A percentile compares a stretch with the other conserved stretches of the same genome.
These are phyloP conservation scores for Sternarchorhynchus goeldii DNA, from an alignment of 2,797 vertebrate genomes.

Conservation along the genomic window DNA sequence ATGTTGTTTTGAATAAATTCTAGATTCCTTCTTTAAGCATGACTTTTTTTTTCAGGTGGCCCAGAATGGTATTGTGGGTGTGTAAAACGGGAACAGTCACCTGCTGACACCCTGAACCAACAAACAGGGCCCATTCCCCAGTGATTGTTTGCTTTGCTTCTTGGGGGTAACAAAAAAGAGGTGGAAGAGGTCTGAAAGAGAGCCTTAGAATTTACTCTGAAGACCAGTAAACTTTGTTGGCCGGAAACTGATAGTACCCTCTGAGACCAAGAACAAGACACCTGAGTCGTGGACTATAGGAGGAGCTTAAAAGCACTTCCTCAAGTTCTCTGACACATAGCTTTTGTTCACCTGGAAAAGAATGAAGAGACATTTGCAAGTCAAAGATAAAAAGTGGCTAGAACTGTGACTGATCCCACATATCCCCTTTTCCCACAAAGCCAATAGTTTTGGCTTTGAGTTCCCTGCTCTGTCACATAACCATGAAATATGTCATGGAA, in stretches of 20 bases:
- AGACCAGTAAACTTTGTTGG: slow-evolving; percentile 62
- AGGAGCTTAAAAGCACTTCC: slow-evolving; percentile 79
- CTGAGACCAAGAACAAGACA: slow-evolving; percentile 69
- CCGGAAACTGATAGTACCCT: slow-evolving; percentile 78
- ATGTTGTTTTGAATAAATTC: slow-evolving; percentile 10
- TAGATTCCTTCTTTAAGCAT: slow-evolving; percentile 11
- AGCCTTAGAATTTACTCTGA: slow-evolving; percentile 68
- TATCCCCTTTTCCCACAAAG: slow-evolving; percentile 79
- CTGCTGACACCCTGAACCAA: slow-evolving; percentile 52
- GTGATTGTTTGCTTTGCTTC: slow-evolving; percentile 62
- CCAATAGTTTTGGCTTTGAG: slow-evolving; percentile 46
- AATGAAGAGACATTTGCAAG: slow-evolving; percentile 69
- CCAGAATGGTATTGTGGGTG: slow-evolving; percentile 2
- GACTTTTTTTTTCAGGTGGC: slow-evolving; percentile 13
- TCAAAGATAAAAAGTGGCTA: slow-evolving; percentile 62
- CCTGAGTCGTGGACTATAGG: slow-evolving; percentile 72
- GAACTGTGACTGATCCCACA: slow-evolving; percentile 59
- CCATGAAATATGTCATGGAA: slow-evolving; percentile 35
- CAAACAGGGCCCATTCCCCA: slow-evolving; percentile 39
- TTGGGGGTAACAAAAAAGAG: slow-evolving; percentile 63
- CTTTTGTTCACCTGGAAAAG: slow-evolving; percentile 70
- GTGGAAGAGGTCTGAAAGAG: slow-evolving; percentile 51
- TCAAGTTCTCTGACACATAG: slow-evolving; percentile 67
- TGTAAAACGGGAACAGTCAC: slow-evolving; percentile 25
- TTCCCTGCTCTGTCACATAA: slow-evolving; percentile 50